A percentile compares a stretch with the other conserved stretches of the same genome.
These are phyloP conservation scores for Chauna torquata DNA, from an alignment of 2,113 vertebrate genomes.

Conservation along the genomic window DNA sequence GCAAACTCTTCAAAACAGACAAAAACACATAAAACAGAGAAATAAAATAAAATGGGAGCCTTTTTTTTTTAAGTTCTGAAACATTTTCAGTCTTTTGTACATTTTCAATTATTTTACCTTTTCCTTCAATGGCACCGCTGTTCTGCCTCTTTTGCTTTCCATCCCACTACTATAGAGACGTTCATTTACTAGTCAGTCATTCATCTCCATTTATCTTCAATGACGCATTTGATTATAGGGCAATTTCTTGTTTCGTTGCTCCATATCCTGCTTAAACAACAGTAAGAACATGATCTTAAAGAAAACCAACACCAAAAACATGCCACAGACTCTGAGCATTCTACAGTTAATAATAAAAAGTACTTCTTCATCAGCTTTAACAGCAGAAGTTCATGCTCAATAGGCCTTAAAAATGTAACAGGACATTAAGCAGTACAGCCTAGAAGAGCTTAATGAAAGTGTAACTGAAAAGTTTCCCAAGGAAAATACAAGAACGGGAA, in stretches of 20 bases:
- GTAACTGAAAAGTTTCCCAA: background rate
- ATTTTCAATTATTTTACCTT: background rate
- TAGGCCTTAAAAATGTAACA: background rate
- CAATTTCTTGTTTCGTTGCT: background rate
- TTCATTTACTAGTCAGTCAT: background rate
- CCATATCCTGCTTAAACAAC: background rate
- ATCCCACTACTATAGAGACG: background rate
- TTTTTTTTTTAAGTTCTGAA: background rate
- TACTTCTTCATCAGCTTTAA: background rate
- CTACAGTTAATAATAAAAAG: background rate
- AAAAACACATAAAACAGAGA: background rate
- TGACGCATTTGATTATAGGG: background rate
- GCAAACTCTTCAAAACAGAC: background rate
- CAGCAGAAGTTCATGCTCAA: background rate
- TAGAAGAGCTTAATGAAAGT: background rate
- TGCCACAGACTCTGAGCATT: background rate
- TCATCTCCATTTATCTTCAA: background rate
- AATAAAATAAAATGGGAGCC: background rate
- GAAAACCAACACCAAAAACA: background rate
- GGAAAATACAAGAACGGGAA: background rate
- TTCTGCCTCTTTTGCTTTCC: background rate
- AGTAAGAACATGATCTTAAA: background rate
- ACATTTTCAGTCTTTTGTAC: background rate
- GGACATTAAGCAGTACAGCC: background rate
- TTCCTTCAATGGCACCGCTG: background rate